Evolutionary conservation across 2,113 vertebrate genomes (phyloP), one percentile per base, ranked within the genome.

Genomic region (pig (Sus scrofa)): DNA sequence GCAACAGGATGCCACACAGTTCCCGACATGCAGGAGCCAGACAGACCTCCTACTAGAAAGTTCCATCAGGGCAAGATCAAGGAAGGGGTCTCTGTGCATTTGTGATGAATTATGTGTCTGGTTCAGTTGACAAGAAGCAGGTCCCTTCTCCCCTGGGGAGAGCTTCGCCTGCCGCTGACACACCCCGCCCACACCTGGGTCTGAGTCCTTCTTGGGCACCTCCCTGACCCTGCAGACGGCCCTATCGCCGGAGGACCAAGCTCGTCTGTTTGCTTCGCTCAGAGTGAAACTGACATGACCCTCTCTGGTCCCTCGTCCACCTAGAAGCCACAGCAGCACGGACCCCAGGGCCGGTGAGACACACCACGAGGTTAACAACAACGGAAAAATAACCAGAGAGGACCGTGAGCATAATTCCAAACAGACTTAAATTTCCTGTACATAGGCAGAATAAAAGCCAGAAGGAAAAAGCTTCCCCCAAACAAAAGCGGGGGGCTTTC

Each of bases 161-260:
- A 58, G 18, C 1, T 1, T 0, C 32, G 90, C 58, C 30, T 60
- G 89, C n/a, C 68, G 18, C 56, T 16, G 2, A 30, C 0, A 7
- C 2, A 12, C 8, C 18, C 81, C 1, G 1, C 7, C n/a, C 24
- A 32, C 1, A 2, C 39, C 2, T 12, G 22, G 1, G 30, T 63
- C 74, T 11, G 15, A 32, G 18, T 52, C 75, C 79, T 63, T 18
- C 24, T 3, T 0, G 62, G 2, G 7, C 8, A 15, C 15, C 26
- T 44, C 32, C 68, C 37, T 7, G 24, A 34, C 32, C 12, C 22
- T 0, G n/a, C 0, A 20, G 32, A 15, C 20, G 7, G 60, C 63
- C 6, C 32, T 65, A 1, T 2, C 70, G 3, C 3, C 24, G n/a
- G 7, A 54, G 14, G 56, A 18, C 12, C 1, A 2, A 15, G 67